A percentile compares a stretch with the other conserved stretches of the same genome.
phyloP scores from a whole-genome alignment of 2,113 vertebrate genomes.

The Seriola aureovittata region DNA sequence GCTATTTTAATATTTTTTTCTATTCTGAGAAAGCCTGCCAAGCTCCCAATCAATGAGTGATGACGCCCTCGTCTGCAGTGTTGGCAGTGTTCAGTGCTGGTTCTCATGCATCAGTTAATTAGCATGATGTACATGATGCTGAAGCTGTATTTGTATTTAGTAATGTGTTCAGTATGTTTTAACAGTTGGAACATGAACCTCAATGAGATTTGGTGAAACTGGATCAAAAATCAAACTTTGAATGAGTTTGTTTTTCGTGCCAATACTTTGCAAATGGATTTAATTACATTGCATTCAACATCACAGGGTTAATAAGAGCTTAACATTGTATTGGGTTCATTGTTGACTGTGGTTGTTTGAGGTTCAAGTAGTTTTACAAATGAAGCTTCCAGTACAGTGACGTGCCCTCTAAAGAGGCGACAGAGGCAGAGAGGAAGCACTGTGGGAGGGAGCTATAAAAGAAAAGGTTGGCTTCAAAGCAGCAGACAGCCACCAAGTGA shows the following conservation, averaged over 20 bases:
- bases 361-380: not conserved
- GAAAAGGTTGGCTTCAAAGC: not conserved
- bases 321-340: not conserved
- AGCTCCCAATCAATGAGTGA: not conserved
- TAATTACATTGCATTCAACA: not conserved
- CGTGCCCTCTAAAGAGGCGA: not conserved
- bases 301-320: not conserved
- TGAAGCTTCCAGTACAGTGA: not conserved
- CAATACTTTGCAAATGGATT: not conserved
- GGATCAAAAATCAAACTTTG: not conserved
- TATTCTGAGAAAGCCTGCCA: not conserved
- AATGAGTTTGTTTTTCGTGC: not conserved
- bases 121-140: not conserved
- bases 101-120: slow-evolving; percentile 1
- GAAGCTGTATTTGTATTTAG: not conserved
- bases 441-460: slow-evolving; percentile 17
- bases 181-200: not conserved
- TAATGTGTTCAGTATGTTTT: not conserved
- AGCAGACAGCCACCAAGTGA: slow-evolving; percentile 7
- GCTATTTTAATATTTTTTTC: too few species aligned
- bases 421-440: not conserved
- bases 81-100: slow-evolving; percentile 4
- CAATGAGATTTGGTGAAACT: not conserved
- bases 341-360: not conserved
- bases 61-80: not conserved